phyloP scores from a whole-genome alignment of 2,113 vertebrate genomes.

The Triplophysa rosa region DNA sequence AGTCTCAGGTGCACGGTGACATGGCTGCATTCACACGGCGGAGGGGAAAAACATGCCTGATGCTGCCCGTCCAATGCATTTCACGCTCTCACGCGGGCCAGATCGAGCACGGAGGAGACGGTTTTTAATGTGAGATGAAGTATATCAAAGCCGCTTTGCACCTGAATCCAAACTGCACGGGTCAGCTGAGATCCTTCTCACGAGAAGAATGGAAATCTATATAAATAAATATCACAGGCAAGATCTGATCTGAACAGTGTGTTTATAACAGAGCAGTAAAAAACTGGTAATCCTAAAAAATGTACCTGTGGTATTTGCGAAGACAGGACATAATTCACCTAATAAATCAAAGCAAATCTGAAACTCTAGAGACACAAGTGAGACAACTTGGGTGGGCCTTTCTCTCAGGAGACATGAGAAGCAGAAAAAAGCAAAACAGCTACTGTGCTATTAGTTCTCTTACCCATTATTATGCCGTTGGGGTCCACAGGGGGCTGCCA shows the following conservation, averaged over 20 bases:
- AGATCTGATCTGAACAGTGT: background rate
- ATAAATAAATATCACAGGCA: background rate
- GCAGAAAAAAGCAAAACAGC: too few species aligned
- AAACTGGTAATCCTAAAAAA: too few species aligned
- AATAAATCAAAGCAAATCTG: too few species aligned
- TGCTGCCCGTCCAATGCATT: slow-evolving; percentile 27
- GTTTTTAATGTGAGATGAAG: slow-evolving; percentile 19
- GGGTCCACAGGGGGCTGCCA: slow-evolving; percentile 91
- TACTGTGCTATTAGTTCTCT: slow-evolving; percentile 53
- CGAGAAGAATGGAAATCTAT: background rate
- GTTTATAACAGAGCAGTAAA: background rate
- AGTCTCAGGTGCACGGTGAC: slow-evolving; percentile 47
- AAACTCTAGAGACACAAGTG: background rate
- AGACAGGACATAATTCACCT: too few species aligned
- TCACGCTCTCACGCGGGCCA: slow-evolving; percentile 31
- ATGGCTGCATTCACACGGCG: slow-evolving; percentile 16
- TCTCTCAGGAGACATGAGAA: too few species aligned
- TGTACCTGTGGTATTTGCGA: too few species aligned
- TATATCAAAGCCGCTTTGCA: slow-evolving; percentile 33
- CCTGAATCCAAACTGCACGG: background rate
- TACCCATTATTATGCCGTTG: slow-evolving; percentile 91
- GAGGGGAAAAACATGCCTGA: slow-evolving; percentile 11
- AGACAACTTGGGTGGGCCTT: background rate
- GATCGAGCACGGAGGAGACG: slow-evolving; percentile 21
- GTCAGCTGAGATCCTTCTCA: slow-evolving; percentile 5